Conservation (phyloP, 2,797 vertebrate species). For the Rhabdophis nuchalis region DNA sequence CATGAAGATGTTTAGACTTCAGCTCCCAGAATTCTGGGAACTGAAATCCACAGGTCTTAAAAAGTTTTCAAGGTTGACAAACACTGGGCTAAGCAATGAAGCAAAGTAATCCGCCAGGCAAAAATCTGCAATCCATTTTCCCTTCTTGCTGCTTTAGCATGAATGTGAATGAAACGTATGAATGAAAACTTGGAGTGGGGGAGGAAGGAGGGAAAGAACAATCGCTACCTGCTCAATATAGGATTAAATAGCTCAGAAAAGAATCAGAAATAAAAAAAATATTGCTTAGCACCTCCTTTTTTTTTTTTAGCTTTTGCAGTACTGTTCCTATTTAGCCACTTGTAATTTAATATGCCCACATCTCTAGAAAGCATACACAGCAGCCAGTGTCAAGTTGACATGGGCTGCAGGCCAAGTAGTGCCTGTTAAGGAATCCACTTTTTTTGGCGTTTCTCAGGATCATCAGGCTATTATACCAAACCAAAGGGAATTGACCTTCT, state of each 20-base stretch:
- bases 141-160: not conserved
- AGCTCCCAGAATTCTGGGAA: not conserved
- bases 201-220: not conserved
- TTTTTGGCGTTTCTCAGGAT: not conserved
- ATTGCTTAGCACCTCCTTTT: not conserved
- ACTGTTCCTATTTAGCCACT: not conserved
- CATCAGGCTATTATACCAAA: not conserved
- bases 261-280: not conserved
- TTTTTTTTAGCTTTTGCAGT: not conserved
- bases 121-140: not conserved
- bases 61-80: not conserved
- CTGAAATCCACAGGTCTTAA: not conserved
- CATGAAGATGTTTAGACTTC: not conserved
- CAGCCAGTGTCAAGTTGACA: not conserved
- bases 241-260: not conserved
- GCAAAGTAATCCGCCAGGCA: not conserved
- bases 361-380: not conserved
- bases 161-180: not conserved
- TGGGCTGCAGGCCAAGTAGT: not conserved
- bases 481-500: not conserved
- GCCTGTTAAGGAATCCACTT: not conserved
- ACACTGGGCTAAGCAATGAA: not conserved
- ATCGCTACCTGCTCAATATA: not conserved
- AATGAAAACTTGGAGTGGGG: not conserved
- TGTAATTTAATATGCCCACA: not conserved